These are phyloP conservation scores for Parnassius orleans DNA, from an alignment of 2,888 invertebrate genomes.

Conservation along the genomic window DNA sequence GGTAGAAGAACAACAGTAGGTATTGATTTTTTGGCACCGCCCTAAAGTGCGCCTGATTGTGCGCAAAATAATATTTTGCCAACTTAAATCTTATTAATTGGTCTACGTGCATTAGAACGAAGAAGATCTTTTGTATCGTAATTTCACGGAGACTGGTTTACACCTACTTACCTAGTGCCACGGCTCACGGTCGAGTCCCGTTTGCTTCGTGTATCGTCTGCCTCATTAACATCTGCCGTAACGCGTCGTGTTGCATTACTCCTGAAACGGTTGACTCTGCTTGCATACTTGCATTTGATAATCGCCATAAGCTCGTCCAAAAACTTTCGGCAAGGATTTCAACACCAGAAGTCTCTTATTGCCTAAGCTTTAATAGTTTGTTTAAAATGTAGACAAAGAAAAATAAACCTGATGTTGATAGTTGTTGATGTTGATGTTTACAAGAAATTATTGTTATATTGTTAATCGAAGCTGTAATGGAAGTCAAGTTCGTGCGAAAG, in stretches of 20 bases:
- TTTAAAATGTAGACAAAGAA: no score
- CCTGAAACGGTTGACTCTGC: constrained; percentile 57
- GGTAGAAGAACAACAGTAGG: constrained; percentile 16
- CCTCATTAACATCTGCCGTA: constrained; percentile 65
- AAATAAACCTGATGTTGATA: no score
- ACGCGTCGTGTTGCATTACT: constrained; percentile 49
- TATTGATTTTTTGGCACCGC: constrained; percentile 10
- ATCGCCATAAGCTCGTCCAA: no score
- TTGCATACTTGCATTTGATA: constrained; percentile 45
- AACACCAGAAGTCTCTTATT: no score
- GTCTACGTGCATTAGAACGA: no score
- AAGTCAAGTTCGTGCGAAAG: constrained; percentile 68
- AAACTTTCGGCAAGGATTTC: no score
- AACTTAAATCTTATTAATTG: no score
- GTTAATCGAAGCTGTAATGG: constrained; percentile 62
- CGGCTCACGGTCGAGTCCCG: constrained; percentile 39
- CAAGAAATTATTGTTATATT: constrained; percentile 46
- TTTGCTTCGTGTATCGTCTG: constrained; percentile 42
- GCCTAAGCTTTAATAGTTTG: no score
- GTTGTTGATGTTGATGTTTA: neutral
- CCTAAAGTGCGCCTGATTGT: neutral
- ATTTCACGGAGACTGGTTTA: constrained; percentile 33
- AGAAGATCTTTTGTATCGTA: neutral
- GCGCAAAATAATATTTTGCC: neutral
- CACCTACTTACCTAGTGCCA: constrained; percentile 41